Conservation (phyloP, 2,888 invertebrate genomes). For the Archips crataeganus region DNA sequence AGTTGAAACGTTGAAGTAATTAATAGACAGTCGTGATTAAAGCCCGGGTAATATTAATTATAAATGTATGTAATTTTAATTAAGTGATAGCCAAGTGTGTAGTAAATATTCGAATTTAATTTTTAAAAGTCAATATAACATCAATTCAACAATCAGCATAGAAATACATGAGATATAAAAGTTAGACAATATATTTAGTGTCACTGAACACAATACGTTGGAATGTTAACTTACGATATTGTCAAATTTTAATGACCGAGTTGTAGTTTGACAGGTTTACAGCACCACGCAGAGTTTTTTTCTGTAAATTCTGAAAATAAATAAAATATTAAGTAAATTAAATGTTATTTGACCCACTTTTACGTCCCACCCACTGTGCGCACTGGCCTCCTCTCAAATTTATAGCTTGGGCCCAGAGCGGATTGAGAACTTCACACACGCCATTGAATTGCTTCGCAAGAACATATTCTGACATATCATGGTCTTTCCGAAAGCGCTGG, state of each 20-base stretch:
- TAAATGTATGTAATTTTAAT: no score
- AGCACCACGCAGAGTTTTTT: conserved; percentile 88
- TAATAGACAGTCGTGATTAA: no score
- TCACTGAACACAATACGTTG: conserved; percentile 12
- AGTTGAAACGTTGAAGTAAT: no score
- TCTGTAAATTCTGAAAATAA: conserved; percentile 88
- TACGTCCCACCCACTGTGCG: no score
- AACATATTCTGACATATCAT: no score
- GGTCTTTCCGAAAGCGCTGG: no score
- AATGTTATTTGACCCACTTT: background rate
- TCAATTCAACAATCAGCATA: conserved; percentile 23
- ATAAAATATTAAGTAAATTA: conserved; percentile 11
- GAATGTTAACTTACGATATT: conserved; percentile 9
- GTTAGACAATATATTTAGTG: conserved; percentile 5
- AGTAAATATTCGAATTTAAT: conserved; percentile 58
- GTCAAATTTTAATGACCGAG: conserved; percentile 84
- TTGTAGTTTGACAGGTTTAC: conserved; percentile 88
- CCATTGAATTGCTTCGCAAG: no score
- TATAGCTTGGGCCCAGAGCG: no score
- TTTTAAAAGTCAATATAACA: conserved; percentile 37
- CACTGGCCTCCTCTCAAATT: no score
- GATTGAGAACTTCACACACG: no score
- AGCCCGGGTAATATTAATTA: no score
- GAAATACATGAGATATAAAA: conserved; percentile 28
- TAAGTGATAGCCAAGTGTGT: conserved; percentile 13